Percentiles rank a stretch among this genome's conserved stretches.
These are phyloP conservation scores for Menura novaehollandiae DNA, from an alignment of 2,113 vertebrate genomes.

Conservation along the genomic window DNA sequence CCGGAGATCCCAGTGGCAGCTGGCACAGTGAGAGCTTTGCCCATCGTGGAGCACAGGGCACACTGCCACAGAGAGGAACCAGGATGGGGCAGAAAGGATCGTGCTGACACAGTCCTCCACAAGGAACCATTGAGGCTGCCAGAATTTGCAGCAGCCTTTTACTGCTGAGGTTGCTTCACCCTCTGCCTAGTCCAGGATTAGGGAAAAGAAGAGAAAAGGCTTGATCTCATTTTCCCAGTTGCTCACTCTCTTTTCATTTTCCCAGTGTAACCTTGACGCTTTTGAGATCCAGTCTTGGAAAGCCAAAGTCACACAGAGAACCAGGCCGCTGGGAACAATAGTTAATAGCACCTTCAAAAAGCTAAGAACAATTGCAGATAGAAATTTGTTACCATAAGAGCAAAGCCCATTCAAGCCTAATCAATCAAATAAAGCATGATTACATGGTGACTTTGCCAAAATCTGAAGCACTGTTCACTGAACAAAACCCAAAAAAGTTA, in stretches of 20 bases:
- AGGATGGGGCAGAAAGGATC: not conserved
- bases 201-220: not conserved
- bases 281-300: not conserved
- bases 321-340: not conserved
- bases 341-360: not conserved
- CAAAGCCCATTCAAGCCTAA: not conserved
- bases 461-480: not conserved
- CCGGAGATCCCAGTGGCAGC: not conserved
- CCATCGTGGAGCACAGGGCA: not conserved
- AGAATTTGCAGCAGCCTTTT: not conserved
- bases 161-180: not conserved
- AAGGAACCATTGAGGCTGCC: not conserved
- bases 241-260: not conserved
- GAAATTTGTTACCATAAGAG: conserved; percentile 4
- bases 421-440: not conserved
- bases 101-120: not conserved
- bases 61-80: not conserved
- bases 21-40: not conserved
- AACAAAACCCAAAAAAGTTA: not conserved
- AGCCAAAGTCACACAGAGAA: not conserved
- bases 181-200: not conserved
- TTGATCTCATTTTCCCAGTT: not conserved
- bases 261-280: not conserved
- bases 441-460: not conserved
- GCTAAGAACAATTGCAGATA: not conserved